Evolutionary conservation across 2,113 vertebrate species (phyloP), one percentile per base, ranked within the genome.

Genomic region (Poeciliopsis occidentalis): DNA sequence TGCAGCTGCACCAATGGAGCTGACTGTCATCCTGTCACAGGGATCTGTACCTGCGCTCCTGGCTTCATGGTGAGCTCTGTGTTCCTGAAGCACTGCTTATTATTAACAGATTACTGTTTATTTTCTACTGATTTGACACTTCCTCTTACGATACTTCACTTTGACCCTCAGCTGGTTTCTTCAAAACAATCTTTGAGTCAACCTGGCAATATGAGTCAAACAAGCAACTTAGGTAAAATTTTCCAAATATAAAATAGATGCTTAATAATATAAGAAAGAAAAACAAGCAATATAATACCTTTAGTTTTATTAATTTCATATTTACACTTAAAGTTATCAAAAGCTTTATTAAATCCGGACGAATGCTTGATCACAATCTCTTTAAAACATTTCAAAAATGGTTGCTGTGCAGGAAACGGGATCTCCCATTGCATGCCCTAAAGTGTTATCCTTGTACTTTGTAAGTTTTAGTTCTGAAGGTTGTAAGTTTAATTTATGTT

Each of bases 1-100:
- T 99, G 98, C 75, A 89, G 91, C 76, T 99, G 98, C 88, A 94
- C 95, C 92, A 98, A 99, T 0, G 96, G 97, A 2, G 97, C 97
- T 0, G 96, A 98, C 84, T 99, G 98, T 69, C 95, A 98, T 89
- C 94, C 97, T 67, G 62, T 98, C 90, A 97, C 95, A 0, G 98
- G 98, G 7, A 81, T 89, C 83, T 99, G 98, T 72, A 78, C 92
- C 8, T 99, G 98, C 29, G 96, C 97, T 1, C 97, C 97, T 0
- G 98, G 98, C 27, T 99, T 95, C 86, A 97, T 92, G 94, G 98
- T 99, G 85, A 94, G 93, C 88, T 31, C 22, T 44, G 19, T 60
- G 54, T 67, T 34, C 29, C 62, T 3, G 67, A 19, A 24, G 27
- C 69, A 32, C 37, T 69, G 47, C 78, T 72, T 69, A 47, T 19